A percentile compares a stretch with the other conserved stretches of the same genome.
Conservation (phyloP, 1,140 invertebrate species). For the Euborellia annulipes region DNA sequence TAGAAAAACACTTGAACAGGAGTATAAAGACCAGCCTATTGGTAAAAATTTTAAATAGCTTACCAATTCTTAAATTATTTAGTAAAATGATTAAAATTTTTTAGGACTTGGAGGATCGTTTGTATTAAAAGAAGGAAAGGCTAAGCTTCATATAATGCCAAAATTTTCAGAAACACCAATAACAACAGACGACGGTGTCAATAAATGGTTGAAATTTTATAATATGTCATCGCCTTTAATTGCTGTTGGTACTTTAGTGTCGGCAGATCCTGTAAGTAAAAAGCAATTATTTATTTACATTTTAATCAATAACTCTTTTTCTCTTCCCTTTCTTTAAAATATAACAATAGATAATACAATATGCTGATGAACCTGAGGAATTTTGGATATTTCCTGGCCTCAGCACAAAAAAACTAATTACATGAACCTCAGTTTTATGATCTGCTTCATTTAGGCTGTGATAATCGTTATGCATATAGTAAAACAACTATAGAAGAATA, state of each 20-base stretch:
- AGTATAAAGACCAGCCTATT: slow-evolving; percentile 59
- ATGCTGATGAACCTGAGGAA: neutral
- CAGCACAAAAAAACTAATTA: no score
- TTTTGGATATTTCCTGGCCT: no score
- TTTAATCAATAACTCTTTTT: no score
- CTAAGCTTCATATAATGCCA: slow-evolving; percentile 85
- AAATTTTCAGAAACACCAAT: slow-evolving; percentile 70
- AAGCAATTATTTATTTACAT: no score
- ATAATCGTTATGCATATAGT: no score
- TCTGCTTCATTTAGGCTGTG: no score
- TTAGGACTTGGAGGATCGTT: slow-evolving; percentile 78
- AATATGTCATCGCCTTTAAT: slow-evolving; percentile 75
- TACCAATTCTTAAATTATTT: neutral
- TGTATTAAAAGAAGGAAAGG: slow-evolving; percentile 61
- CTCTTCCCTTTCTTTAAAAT: no score
- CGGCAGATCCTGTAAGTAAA: slow-evolving; percentile 59
- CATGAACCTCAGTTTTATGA: no score
- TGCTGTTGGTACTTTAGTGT: slow-evolving; percentile 74
- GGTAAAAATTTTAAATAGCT: slow-evolving; percentile 30
- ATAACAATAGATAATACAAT: no score
- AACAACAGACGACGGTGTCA: slow-evolving; percentile 50
- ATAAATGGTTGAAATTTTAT: slow-evolving; percentile 83
- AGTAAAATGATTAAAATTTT: slow-evolving; percentile 6
- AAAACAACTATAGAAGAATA: no score
- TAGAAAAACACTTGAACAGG: slow-evolving; percentile 46